Conservation (phyloP, 2,888 invertebrate species). For the Scrobipalpa costella region DNA sequence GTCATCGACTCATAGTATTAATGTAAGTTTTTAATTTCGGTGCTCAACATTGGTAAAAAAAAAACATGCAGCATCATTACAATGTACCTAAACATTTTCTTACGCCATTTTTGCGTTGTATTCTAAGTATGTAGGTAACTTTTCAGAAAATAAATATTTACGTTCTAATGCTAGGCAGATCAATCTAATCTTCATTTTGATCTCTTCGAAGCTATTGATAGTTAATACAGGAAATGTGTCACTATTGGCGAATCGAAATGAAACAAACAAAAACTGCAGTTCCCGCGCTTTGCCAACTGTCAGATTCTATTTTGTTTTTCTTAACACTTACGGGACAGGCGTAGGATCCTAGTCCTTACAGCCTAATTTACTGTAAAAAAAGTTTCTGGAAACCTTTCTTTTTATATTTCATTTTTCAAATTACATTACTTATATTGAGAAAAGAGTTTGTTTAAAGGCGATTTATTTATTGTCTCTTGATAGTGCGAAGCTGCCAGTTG, state of each 20-base stretch:
- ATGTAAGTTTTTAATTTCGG: not conserved
- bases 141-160: too few species aligned
- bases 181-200: too few species aligned
- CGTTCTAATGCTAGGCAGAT: too few species aligned
- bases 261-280: constrained; percentile 58
- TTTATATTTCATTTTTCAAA: too few species aligned
- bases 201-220: too few species aligned
- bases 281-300: constrained; percentile 54
- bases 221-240: not conserved
- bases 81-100: not conserved
- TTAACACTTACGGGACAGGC: too few species aligned
- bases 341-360: too few species aligned
- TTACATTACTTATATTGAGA: constrained; percentile 29
- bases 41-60: too few species aligned
- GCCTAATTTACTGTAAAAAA: too few species aligned
- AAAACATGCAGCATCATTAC: not conserved
- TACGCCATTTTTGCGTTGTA: too few species aligned
- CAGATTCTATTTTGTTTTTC: constrained; percentile 24
- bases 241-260: not conserved
- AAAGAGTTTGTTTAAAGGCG: constrained; percentile 35
- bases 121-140: too few species aligned
- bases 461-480: constrained; percentile 39
- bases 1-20: not conserved
- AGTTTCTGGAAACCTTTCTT: too few species aligned
- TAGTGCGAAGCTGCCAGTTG: constrained; percentile 28